phyloP scores from a whole-genome alignment of 2,797 vertebrate genomes.

The Eulemur albifrons region DNA sequence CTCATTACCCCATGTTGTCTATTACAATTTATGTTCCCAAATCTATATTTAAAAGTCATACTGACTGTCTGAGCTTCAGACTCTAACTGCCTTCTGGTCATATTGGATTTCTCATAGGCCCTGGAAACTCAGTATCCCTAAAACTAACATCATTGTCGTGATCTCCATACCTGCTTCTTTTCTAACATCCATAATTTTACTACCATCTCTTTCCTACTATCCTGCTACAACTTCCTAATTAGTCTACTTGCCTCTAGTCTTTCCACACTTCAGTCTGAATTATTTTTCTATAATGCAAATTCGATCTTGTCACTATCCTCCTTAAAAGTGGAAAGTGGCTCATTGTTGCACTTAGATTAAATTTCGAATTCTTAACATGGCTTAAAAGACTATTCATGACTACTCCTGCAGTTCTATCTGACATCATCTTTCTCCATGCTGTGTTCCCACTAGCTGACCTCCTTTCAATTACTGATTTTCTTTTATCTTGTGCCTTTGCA shows the following conservation, averaged over 20 bases:
- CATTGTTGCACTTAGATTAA: background rate
- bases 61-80: background rate
- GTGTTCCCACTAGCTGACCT: background rate
- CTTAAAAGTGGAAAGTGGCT: background rate
- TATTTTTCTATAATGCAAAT: background rate
- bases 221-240: background rate
- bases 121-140: background rate
- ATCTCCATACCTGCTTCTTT: background rate
- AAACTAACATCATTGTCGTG: background rate
- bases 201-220: background rate
- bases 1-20: background rate
- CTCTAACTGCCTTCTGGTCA: background rate
- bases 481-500: background rate
- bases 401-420: background rate
- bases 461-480: background rate
- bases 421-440: background rate
- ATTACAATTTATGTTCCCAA: background rate
- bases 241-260: background rate
- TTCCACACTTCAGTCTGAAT: background rate
- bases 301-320: background rate
- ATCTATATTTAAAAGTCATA: background rate
- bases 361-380: background rate
- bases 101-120: background rate
- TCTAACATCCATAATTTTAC: background rate
- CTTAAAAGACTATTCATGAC: background rate